Evolutionary conservation across 2,888 invertebrate genomes (phyloP), one percentile per base, ranked within the genome.

Genomic region (Ceriagrion tenellum): DNA sequence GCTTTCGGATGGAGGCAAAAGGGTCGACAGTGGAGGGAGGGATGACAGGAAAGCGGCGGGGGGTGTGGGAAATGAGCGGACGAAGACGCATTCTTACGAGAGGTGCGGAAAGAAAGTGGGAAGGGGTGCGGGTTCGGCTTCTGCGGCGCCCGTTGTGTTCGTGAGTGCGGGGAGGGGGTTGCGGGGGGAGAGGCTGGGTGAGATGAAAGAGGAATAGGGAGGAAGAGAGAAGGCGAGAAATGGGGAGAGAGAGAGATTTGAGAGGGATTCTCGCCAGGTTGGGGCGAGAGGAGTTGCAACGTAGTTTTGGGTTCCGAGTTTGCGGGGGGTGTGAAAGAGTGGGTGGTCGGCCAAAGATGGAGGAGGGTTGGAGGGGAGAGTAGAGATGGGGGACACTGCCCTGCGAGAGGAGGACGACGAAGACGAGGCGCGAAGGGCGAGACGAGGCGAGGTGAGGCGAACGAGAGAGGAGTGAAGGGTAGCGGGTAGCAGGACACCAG

Each of bases 1-100:
- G 93, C 69, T 93, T 93, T 69, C 47, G 47, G 93, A 93, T 35
- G 93, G 69, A 20, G 56, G 69, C 40, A 4, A 93, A n/a, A 93
- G 47, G 63, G 59, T 6, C 4, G 55, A n/a, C 20, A 30, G 13
- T 1, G 81, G 30, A 35, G 35, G 81, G 81, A 35, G 55, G 47
- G 69, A 23, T 13, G 69, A 26, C 12, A 47, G 35, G 40, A 18
- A 47, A 55, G 89, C 35, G 16, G 26, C 0, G 18, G 81, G 81
- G 35, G 6, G 30, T 47, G 26, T 0, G 47, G n/a, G 69, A 93
- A 35, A 47, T 47, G 93, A 69, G 69, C 26, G 55, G 89, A 55
- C n/a, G 23, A 89, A 47, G 23, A 55, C 26, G 89, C 55, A 55
- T 89, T 55, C 89, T 26, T 89, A 89, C n/a, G 89, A 23, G n/a